Evolutionary conservation across 2,797 vertebrate species (phyloP).

Genomic region (Acanthornis magna): DNA sequence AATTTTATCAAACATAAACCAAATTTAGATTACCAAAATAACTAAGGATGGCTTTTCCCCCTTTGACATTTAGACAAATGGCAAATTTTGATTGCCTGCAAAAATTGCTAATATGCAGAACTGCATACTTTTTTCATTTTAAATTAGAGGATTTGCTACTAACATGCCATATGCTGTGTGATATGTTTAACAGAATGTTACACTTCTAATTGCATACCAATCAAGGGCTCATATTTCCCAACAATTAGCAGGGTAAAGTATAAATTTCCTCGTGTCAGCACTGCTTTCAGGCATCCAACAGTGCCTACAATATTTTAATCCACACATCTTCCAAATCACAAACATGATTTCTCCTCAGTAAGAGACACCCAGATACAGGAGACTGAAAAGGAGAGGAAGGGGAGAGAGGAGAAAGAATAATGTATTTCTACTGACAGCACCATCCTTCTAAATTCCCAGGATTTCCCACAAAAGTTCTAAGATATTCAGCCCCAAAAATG

Average conservation of each 20-base stretch:
- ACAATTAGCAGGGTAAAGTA: constrained; percentile 59
- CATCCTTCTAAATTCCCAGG: background rate
- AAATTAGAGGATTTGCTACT: constrained; percentile 60
- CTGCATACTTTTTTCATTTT: constrained; percentile 19
- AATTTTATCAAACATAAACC: background rate
- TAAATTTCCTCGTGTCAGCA: constrained; percentile 14
- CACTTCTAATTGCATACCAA: constrained; percentile 67
- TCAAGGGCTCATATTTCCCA: constrained; percentile 63
- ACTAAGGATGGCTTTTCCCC: background rate
- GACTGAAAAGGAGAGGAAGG: background rate
- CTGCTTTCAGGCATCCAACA: constrained; percentile 31
- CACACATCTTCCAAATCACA: background rate
- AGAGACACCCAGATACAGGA: background rate
- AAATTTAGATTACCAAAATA: constrained; percentile 21
- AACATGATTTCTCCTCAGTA: background rate
- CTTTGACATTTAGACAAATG: constrained; percentile 34
- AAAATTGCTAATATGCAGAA: constrained; percentile 33
- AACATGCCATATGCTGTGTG: constrained; percentile 63
- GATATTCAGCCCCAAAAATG: background rate
- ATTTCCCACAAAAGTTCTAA: background rate
- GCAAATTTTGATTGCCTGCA: constrained; percentile 4
- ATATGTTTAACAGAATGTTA: constrained; percentile 70
- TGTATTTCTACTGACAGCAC: background rate
- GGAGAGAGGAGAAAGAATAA: background rate
- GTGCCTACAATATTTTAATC: constrained; percentile 24